Evolutionary conservation across 1,140 invertebrate genomes (phyloP).

Genomic region (Drosophila takahashii): DNA sequence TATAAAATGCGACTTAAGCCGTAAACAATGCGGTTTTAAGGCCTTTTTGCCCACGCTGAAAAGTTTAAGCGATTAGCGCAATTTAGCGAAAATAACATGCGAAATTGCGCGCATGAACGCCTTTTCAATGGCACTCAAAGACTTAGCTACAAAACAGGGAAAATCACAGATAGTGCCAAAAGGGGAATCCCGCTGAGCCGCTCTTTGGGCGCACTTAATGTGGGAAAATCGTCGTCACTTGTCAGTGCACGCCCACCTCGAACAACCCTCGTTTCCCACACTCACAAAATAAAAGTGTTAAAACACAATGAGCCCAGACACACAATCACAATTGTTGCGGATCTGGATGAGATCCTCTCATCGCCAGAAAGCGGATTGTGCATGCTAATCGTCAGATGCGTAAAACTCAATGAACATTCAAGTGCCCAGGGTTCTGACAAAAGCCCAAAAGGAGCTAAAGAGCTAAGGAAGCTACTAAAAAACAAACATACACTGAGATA

Average conservation of each 20-base stretch:
- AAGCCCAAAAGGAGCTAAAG: conserved; percentile 8
- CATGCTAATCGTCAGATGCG: conserved; percentile 73
- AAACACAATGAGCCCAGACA: conserved; percentile 32
- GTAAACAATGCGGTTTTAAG: conserved; percentile 51
- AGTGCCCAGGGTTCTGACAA: conserved; percentile 40
- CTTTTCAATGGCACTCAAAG: conserved; percentile 69
- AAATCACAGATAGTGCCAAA: conserved; percentile 30
- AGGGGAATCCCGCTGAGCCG: conserved; percentile 44
- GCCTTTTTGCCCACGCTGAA: conserved; percentile 38
- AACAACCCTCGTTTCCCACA: conserved; percentile 49
- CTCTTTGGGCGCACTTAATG: conserved; percentile 58
- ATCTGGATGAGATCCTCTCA: conserved; percentile 61
- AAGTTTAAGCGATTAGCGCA: conserved; percentile 81
- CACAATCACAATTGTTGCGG: conserved; percentile 53
- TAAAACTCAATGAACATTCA: conserved; percentile 76
- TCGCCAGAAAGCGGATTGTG: conserved; percentile 61
- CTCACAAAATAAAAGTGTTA: conserved; percentile 39
- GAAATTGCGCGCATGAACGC: conserved; percentile 74
- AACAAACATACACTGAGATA: conserved; percentile 9
- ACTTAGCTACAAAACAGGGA: not conserved
- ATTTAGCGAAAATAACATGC: conserved; percentile 82
- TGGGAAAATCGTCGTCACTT: conserved; percentile 75
- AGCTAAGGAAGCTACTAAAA: conserved; percentile 21
- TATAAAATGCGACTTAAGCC: conserved; percentile 50
- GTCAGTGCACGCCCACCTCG: conserved; percentile 70